These are phyloP conservation scores for Sphecodes monilicornis DNA, from an alignment of 2,888 invertebrate species.

Conservation along the genomic window DNA sequence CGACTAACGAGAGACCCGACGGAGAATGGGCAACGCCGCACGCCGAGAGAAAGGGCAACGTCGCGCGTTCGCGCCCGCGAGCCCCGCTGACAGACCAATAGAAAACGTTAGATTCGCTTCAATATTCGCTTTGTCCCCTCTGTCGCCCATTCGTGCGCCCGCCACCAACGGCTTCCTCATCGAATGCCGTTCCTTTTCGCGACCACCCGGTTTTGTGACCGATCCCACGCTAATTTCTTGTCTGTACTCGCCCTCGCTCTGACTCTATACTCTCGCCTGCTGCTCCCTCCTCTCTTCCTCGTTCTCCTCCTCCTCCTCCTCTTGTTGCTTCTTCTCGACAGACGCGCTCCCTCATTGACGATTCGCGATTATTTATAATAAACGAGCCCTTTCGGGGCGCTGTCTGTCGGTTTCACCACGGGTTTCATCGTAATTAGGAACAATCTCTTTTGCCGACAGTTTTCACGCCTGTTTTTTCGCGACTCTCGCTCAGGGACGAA, in stretches of 20 bases:
- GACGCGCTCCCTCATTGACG: slow-evolving; percentile 41
- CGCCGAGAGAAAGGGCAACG: slow-evolving; percentile 33
- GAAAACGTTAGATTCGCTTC: slow-evolving; percentile 63
- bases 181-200: slow-evolving; percentile 8
- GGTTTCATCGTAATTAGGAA: slow-evolving; percentile 43
- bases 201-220: neutral
- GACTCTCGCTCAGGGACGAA: neutral
- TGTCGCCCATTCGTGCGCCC: slow-evolving; percentile 13
- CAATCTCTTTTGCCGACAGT: slow-evolving; percentile 40
- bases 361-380: slow-evolving; percentile 52
- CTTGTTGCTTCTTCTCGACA: neutral
- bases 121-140: slow-evolving; percentile 49
- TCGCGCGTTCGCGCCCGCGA: slow-evolving; percentile 6
- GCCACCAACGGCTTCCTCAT: neutral
- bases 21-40: slow-evolving; percentile 6
- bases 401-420: slow-evolving; percentile 43
- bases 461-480: slow-evolving; percentile 14
- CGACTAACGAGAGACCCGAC: slow-evolving; percentile 52
- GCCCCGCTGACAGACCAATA: slow-evolving; percentile 50
- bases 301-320: neutral
- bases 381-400: slow-evolving; percentile 37
- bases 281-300: neutral
- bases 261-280: neutral
- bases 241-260: neutral
- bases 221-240: slow-evolving; percentile 49